Base-by-base conservation (phyloP, 2,113 vertebrate species). In the Aegithalos caudatus region DNA sequence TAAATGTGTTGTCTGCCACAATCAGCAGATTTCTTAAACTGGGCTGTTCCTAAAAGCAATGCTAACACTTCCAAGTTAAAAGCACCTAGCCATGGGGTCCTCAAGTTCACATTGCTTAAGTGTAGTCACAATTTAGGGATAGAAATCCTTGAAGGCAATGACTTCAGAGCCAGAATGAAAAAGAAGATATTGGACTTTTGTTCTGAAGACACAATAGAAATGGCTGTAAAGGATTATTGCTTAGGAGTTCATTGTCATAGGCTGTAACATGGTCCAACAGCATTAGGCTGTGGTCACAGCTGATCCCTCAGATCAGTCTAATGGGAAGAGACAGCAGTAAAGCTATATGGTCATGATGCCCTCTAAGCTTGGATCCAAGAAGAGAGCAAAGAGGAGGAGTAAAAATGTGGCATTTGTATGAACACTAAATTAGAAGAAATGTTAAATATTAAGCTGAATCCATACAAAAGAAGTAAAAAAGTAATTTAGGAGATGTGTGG, bases 401-500 rank as follows among this genome's bases (percentile, higher is more conserved):
- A 53, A 25, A 86, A 88, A 6, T 37, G 9, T 54, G 40, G 67
- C 31, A 64, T 92, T 93, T 92, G n/a, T 56, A 85, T 48, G 79
- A 91, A 51, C 27, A 44, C 9, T 62, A 73, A 92, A 90, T 94
- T 81, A 62, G 62, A 93, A 94, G 69, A 70, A 61, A 74, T 54
- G 53, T 53, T 90, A 86, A 72, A 83, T 66, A 93, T 86, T 81
- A 86, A 84, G 9, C 14, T 58, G 42, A 42, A 62, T 58, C 53
- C 40, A 40, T 42, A 77, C 33, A 88, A 84, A 76, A 42, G n/a
- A 96, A 90, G 87, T 73, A 83, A 92, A 96, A 90, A 62, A 81
- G 51, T 78, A 62, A 73, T 95, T 95, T 88, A 80, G 70, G 76
- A 93, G 80, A 91, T 88, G 77, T 95, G 40, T 91, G 72, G 19